phyloP scores from a whole-genome alignment of 1,140 invertebrate species.

The Zelostemma sp. region DNA sequence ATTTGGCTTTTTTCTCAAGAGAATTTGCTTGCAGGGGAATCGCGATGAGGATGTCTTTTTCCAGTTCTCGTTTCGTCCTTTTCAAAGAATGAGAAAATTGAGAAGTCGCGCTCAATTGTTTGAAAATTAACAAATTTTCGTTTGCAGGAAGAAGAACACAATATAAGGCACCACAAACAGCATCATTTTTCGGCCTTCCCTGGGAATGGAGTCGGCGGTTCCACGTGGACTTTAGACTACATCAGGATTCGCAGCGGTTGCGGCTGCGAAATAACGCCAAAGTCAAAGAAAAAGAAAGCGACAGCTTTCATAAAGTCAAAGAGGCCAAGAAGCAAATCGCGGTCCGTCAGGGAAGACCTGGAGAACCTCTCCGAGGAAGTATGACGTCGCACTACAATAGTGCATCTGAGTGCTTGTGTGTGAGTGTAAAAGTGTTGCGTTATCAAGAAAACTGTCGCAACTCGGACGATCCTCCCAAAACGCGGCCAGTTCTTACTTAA shows the following conservation, averaged over 20 bases:
- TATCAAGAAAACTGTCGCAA: constrained; percentile 6
- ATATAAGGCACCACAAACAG: constrained; percentile 62
- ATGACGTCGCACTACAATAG: constrained; percentile 10
- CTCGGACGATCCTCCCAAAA: constrained; percentile 11
- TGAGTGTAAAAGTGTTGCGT: constrained; percentile 10
- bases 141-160: no score
- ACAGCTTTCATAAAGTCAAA: constrained; percentile 50
- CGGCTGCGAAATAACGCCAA: constrained; percentile 78
- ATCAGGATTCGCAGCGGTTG: constrained; percentile 86
- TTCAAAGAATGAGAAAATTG: no score
- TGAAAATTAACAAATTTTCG: no score
- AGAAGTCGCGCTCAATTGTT: no score
- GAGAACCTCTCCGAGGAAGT: constrained; percentile 28
- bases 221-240: constrained; percentile 83
- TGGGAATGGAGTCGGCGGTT: constrained; percentile 62
- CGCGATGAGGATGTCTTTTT: no score
- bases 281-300: constrained; percentile 64
- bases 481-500: constrained; percentile 49
- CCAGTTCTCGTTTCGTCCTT: no score
- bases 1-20: no score
- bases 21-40: no score
- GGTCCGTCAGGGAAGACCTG: constrained; percentile 33
- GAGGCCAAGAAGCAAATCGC: constrained; percentile 56
- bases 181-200: constrained; percentile 70
- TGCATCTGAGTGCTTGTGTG: constrained; percentile 5